A percentile compares a stretch with the other conserved stretches of the same genome.
Conservation (phyloP, 2,888 invertebrate genomes). For the Pelosia muscerda region DNA sequence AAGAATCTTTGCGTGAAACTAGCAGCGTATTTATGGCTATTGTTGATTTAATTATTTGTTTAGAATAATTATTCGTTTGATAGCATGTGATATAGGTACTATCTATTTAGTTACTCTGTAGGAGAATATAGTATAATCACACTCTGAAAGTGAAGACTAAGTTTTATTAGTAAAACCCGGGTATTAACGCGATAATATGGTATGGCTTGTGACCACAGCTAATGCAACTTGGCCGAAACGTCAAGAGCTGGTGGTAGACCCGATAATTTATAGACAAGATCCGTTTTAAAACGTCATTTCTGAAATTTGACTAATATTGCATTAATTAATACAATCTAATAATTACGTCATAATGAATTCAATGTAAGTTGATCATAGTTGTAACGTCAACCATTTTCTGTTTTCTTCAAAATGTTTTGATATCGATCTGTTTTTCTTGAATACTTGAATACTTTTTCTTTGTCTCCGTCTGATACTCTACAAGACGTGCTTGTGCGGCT, state of each 20-base stretch:
- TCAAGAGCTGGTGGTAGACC: too few species aligned
- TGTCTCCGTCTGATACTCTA: too few species aligned
- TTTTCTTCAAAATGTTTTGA: neutral
- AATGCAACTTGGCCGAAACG: too few species aligned
- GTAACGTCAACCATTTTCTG: neutral
- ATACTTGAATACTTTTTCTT: too few species aligned
- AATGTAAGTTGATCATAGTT: neutral
- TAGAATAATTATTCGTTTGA: slow-evolving; percentile 74
- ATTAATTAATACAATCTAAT: neutral
- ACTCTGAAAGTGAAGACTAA: neutral
- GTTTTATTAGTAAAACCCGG: too few species aligned
- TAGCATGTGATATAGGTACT: slow-evolving; percentile 58
- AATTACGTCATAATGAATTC: neutral
- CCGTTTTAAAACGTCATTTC: too few species aligned
- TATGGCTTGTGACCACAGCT: too few species aligned
- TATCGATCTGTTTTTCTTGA: too few species aligned
- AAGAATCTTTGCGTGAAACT: slow-evolving; percentile 64
- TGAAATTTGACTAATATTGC: neutral
- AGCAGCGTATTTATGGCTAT: slow-evolving; percentile 72
- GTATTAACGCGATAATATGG: too few species aligned
- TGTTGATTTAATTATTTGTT: slow-evolving; percentile 76
- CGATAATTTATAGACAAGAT: too few species aligned
- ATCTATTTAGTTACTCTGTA: slow-evolving; percentile 49
- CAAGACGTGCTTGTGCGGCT: too few species aligned
- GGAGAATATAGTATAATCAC: slow-evolving; percentile 45